Evolutionary conservation across 2,797 vertebrate genomes (phyloP), one percentile per base, ranked within the genome.

Genomic region (Arremon brunneinucha): DNA sequence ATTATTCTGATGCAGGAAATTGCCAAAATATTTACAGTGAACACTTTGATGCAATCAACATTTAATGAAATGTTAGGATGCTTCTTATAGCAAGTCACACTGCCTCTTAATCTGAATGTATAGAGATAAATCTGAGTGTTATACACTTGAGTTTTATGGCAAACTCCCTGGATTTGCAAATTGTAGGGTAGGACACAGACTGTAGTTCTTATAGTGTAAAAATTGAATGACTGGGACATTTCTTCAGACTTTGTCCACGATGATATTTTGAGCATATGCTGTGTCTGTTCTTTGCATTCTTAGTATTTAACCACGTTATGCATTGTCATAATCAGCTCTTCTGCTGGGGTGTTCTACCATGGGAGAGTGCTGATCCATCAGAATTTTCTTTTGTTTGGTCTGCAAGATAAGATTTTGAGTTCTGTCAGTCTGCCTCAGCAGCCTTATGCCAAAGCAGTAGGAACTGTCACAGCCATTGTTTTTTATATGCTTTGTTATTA

Each of bases 1-100:
- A 68, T 93, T 57, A 96, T 91, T 95, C 90, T 90, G 83, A 91
- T 83, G 69, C 87, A 90, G 87, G 62, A 93, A 94, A 86, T 93
- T 88, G 83, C 80, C 94, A 91, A 94, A 96, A 93, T 93, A 94
- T 83, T 94, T 94, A 72, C 63, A 59, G 47, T 50, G 47, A 83
- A 63, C 55, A 49, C 32, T 1, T n/a, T n/a, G 4, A 72, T 88
- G 60, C 80, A 90, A 95, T 91, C 63, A 69, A 14, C 43, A 52
- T 65, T 28, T 90, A 88, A 93, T 86, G 65, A 94, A 77, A 26
- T 65, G 27, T 81, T 93, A 75, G 24, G 35, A 84, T 59, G n/a
- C 62, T 86, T 89, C 14, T 80, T 91, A 63, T 2, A 93, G 43
- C 50, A 70, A 92, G 53, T 60, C 69, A 75, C 43, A 11, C 27